A percentile compares a stretch with the other conserved stretches of the same genome.
Evolutionary conservation across 2,113 vertebrate genomes (phyloP).

Genomic region (western clawed frog (Xenopus tropicalis)): DNA sequence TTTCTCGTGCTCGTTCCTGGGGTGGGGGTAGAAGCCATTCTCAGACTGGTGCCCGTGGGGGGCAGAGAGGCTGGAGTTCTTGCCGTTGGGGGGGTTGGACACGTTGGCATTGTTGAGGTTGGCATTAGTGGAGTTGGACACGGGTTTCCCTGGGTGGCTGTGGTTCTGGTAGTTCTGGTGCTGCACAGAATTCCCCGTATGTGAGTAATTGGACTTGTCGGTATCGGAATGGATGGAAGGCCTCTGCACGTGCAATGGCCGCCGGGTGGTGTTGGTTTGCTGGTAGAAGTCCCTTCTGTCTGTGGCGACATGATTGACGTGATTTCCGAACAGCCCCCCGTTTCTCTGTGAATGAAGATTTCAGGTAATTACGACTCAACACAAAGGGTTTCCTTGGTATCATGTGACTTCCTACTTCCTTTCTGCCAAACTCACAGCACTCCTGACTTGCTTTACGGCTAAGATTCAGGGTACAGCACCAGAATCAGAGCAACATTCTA

Average conservation of each 20-base stretch:
- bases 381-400: too few species aligned
- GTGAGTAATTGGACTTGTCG: slow-evolving; percentile 81
- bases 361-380: too few species aligned
- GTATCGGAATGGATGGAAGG: slow-evolving; percentile 83
- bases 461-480: too few species aligned
- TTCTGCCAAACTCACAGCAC: too few species aligned
- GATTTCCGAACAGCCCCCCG: slow-evolving; percentile 93
- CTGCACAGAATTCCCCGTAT: slow-evolving; percentile 81
- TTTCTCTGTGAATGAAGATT: slow-evolving; percentile 82
- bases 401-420: too few species aligned
- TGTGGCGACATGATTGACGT: slow-evolving; percentile 88
- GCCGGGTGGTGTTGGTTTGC: slow-evolving; percentile 94
- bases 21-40: slow-evolving; percentile 75
- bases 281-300: slow-evolving; percentile 83
- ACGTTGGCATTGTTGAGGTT: slow-evolving; percentile 98
- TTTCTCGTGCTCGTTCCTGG: slow-evolving; percentile 73
- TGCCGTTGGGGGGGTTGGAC: slow-evolving; percentile 86
- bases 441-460: too few species aligned
- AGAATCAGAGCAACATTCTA: too few species aligned
- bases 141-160: slow-evolving; percentile 83
- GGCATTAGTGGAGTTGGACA: slow-evolving; percentile 94
- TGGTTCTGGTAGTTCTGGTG: slow-evolving; percentile 79
- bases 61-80: slow-evolving; percentile 63
- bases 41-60: slow-evolving; percentile 78
- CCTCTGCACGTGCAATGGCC: slow-evolving; percentile 93